A percentile compares a stretch with the other conserved stretches of the same genome.
Evolutionary conservation across 2,888 invertebrate species (phyloP).

Genomic region (Nomada flava): DNA sequence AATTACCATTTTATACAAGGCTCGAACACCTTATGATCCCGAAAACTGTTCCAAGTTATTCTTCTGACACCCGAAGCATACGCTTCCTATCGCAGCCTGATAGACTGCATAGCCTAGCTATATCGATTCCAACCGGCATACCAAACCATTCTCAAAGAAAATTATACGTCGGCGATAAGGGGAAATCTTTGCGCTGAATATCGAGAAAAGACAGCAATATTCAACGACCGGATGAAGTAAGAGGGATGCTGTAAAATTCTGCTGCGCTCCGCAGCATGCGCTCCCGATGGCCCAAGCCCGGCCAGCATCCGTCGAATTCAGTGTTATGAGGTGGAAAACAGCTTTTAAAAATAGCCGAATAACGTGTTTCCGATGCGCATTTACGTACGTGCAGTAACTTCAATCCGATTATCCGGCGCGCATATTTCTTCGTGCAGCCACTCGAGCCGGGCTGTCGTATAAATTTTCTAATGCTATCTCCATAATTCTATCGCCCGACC

Average conservation of each 20-base stretch:
- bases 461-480: constrained; percentile 58
- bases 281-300: constrained; percentile 6
- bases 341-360: constrained; percentile 63
- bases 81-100: too few relatives aligned
- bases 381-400: constrained; percentile 57
- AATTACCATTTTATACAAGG: too few relatives aligned
- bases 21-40: too few relatives aligned
- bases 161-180: constrained; percentile 38
- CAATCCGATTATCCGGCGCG: constrained; percentile 53
- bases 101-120: too few relatives aligned
- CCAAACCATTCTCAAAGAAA: constrained; percentile 1
- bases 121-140: too few relatives aligned
- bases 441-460: constrained; percentile 39
- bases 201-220: constrained; percentile 39
- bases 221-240: constrained; percentile 36
- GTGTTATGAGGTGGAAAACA: constrained; percentile 66
- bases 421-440: constrained; percentile 51
- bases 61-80: too few relatives aligned
- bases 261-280: constrained; percentile 55
- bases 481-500: constrained; percentile 44
- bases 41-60: too few relatives aligned
- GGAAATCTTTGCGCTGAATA: constrained; percentile 21
- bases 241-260: constrained; percentile 59
- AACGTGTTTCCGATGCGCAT: constrained; percentile 62
- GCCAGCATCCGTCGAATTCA: constrained; percentile 63